Evolutionary conservation across 2,888 invertebrate species (phyloP), one percentile per base, ranked within the genome.

Genomic region (Netelia virgata): DNA sequence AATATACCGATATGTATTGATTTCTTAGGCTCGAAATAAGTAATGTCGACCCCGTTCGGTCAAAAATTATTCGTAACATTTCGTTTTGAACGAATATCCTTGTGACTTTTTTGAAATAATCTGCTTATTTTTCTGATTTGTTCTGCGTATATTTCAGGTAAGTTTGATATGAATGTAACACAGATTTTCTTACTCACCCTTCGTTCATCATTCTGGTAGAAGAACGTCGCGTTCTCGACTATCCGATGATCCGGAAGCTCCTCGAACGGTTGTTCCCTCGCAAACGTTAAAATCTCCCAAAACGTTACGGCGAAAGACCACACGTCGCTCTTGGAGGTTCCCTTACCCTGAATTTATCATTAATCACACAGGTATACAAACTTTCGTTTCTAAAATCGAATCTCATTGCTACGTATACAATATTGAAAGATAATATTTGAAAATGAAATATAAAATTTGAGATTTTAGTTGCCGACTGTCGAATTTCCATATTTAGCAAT

Each of bases 251-350:
- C 97, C 85, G 95, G 95, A 91, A 97, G 94, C 89, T 96, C 96
- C 90, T 97, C 96, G 93, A 96, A 98, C 8, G 98, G 98, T 92
- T 97, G 97, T 90, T 97, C 96, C 74, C 97, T 94, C 66, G 97
- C 97, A 93, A 97, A 97, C 55, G 97, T 97, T 91, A 98, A 94
- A 88, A 98, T 96, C 94, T 98, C 98, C 97, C 97, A 98, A 86
- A 98, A 94, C 70, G 97, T 96, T 80, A 98, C 97, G 63, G 97
- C 98, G 92, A 97, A 98, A 75, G 97, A 96, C 98, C 98, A 98
- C 63, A 97, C 97, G 94, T 98, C 98, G 88, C 97, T 97, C 93
- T 97, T 97, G 70, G 96, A 96, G 50, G 97, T 96, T 93, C 96
- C 97, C 94, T 97, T 97, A 73, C 96, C 97, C 97, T 97, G 94